A percentile compares a stretch with the other conserved stretches of the same genome.
Conservation (phyloP, 2,113 vertebrate genomes). For the Athene noctua region DNA sequence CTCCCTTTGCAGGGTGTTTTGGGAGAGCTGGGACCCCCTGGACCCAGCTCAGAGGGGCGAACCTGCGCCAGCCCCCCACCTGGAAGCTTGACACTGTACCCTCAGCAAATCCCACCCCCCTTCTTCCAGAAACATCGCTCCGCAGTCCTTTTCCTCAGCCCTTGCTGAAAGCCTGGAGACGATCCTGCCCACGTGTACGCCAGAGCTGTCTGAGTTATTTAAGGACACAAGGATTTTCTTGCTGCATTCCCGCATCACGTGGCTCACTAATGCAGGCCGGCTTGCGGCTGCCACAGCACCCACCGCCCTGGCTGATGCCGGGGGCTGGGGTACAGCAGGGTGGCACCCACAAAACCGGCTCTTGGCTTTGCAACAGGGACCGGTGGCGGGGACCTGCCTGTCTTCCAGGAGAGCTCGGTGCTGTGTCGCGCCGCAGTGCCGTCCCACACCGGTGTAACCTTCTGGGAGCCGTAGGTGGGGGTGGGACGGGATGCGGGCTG, state of each 20-base stretch:
- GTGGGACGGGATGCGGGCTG: accelerated
- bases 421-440: accelerated
- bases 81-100: neutral
- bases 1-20: neutral
- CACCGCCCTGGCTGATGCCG: neutral
- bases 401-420: neutral
- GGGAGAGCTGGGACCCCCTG: neutral
- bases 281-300: neutral
- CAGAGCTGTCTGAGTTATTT: conserved; percentile 61
- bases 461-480: neutral
- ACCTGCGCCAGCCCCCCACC: neutral
- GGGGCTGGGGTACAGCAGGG: neutral
- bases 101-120: neutral
- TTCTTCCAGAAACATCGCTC: conserved; percentile 31
- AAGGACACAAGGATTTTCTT: conserved; percentile 59
- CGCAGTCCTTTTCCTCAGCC: neutral
- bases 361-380: neutral
- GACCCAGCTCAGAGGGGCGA: neutral
- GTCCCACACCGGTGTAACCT: accelerated
- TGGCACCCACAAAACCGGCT: accelerated
- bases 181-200: conserved; percentile 29
- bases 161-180: conserved; percentile 9
- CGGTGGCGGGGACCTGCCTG: accelerated
- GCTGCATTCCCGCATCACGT: conserved; percentile 3
- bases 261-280: neutral